These are phyloP conservation scores for Lepisosteus oculatus DNA, from an alignment of 2,113 vertebrate genomes.

Conservation along the genomic window DNA sequence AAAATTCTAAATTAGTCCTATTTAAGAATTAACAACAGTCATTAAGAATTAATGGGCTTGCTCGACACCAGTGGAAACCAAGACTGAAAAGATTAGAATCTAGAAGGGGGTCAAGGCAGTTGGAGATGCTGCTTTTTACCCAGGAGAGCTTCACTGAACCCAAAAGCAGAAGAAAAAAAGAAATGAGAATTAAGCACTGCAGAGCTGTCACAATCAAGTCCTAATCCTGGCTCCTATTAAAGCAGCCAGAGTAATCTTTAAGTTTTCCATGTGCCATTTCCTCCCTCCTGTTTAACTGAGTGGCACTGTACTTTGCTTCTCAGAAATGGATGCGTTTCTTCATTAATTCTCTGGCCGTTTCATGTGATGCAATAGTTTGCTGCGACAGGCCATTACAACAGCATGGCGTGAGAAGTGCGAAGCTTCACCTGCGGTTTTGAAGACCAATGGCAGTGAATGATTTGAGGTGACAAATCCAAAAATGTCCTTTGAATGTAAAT, in stretches of 20 bases:
- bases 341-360: no score
- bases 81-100: constrained; percentile 83
- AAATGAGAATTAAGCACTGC: background rate
- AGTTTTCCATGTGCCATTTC: background rate
- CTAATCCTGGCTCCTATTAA: constrained; percentile 9
- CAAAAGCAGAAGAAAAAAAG: constrained; percentile 22
- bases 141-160: constrained; percentile 53
- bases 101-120: constrained; percentile 81
- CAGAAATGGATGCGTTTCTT: no score
- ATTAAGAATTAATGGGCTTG: constrained; percentile 92
- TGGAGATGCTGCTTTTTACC: constrained; percentile 79
- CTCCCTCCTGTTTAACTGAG: no score
- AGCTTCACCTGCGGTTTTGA: no score
- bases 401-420: no score
- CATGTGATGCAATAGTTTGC: no score
- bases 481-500: no score
- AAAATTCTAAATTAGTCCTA: constrained; percentile 94
- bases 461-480: no score
- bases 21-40: constrained; percentile 88
- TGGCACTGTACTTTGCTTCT: no score
- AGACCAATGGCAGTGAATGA: no score
- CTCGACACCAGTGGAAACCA: constrained; percentile 77
- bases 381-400: no score
- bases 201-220: constrained; percentile 1
- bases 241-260: constrained; percentile 6